These are phyloP conservation scores for Apomyelois bistriatella DNA, from an alignment of 2,888 invertebrate genomes.

Conservation along the genomic window DNA sequence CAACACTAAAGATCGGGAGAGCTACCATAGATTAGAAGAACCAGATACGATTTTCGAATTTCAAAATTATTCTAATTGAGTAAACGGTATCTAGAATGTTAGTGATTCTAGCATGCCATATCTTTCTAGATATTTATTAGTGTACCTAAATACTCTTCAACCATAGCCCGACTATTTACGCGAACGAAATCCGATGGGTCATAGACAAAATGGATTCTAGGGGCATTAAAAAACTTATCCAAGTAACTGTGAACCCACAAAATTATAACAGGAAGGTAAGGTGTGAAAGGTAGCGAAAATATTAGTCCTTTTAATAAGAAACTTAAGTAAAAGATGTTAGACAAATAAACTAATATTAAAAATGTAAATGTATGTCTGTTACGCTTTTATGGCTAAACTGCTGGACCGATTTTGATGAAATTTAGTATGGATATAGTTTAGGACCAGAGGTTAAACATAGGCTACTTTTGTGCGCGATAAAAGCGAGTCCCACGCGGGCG, in stretches of 20 bases:
- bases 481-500: too few species aligned
- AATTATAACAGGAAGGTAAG: not conserved
- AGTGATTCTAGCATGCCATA: slow-evolving; percentile 72
- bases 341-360: too few species aligned
- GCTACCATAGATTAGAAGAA: slow-evolving; percentile 48
- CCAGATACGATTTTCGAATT: slow-evolving; percentile 24
- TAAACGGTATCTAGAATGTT: slow-evolving; percentile 47
- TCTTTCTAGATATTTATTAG: slow-evolving; percentile 45
- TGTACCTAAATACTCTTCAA: slow-evolving; percentile 52
- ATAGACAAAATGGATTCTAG: slow-evolving; percentile 35
- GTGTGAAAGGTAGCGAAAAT: not conserved
- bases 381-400: too few species aligned
- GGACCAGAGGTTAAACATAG: too few species aligned
- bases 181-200: slow-evolving; percentile 36
- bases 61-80: slow-evolving; percentile 5
- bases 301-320: too few species aligned
- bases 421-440: too few species aligned
- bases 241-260: too few species aligned
- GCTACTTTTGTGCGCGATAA: too few species aligned
- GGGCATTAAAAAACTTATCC: too few species aligned
- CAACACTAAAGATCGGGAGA: slow-evolving; percentile 51
- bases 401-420: too few species aligned
- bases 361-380: too few species aligned
- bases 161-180: slow-evolving; percentile 66
- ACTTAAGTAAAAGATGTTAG: too few species aligned